Conservation (phyloP, 1,140 invertebrate species). For the Zaprionus ghesquierei region DNA sequence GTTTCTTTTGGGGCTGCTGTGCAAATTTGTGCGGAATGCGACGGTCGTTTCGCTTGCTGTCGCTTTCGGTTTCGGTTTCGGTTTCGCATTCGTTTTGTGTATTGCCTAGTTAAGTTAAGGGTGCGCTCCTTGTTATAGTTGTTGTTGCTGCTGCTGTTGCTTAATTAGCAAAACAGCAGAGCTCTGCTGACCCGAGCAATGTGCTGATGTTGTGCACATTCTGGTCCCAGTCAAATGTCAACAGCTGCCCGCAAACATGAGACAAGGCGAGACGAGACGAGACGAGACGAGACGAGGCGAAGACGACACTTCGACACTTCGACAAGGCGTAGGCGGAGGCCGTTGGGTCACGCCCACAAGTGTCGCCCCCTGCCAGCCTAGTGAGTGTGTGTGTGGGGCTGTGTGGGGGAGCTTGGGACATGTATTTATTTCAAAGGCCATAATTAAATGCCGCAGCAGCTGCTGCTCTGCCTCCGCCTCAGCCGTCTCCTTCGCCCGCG, state of each 20-base stretch:
- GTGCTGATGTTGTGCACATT: slow-evolving; percentile 6
- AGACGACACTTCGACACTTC: slow-evolving; percentile 17
- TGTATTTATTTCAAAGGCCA: slow-evolving; percentile 54
- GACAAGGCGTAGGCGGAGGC: slow-evolving; percentile 6
- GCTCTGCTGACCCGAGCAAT: slow-evolving; percentile 18
- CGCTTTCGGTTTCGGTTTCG: neutral
- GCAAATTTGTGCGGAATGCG: slow-evolving; percentile 1
- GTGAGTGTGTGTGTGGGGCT: neutral
- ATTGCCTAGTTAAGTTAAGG: slow-evolving; percentile 29
- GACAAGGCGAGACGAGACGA: slow-evolving; percentile 9
- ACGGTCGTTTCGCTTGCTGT: neutral
- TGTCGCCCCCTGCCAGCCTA: neutral
- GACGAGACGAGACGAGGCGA: neutral
- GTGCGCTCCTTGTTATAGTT: slow-evolving; percentile 3
- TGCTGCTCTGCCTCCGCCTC: slow-evolving; percentile 30
- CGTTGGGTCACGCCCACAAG: slow-evolving; percentile 50
- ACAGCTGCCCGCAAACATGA: slow-evolving; percentile 55
- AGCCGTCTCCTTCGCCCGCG: neutral
- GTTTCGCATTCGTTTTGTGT: neutral
- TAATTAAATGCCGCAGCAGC: slow-evolving; percentile 62
- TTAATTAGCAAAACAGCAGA: slow-evolving; percentile 57
- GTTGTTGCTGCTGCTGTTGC: slow-evolving; percentile 29
- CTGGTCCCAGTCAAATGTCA: slow-evolving; percentile 51
- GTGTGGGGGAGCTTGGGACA: slow-evolving; percentile 12
- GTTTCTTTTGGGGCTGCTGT: slow-evolving; percentile 8